Percentiles rank a stretch among this genome's conserved stretches.
Conservation (phyloP, 2,113 vertebrate genomes). For the Dasyurus viverrinus region DNA sequence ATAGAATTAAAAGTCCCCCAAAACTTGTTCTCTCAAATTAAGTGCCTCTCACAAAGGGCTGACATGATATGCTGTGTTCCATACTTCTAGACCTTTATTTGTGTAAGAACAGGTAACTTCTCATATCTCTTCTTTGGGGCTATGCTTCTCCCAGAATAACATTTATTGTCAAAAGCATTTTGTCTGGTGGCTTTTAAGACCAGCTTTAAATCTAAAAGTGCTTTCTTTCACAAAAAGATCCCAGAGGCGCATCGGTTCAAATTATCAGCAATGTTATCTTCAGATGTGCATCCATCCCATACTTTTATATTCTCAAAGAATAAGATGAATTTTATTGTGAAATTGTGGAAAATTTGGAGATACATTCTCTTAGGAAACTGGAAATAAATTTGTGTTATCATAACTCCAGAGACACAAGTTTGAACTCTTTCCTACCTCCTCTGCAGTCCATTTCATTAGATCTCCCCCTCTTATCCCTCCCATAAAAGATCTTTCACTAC, state of each 20-base stretch:
- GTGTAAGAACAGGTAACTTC: not conserved
- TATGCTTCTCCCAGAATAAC: not conserved
- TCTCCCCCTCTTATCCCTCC: too few relatives aligned
- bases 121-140: not conserved
- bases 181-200: not conserved
- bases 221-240: not conserved
- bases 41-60: not conserved
- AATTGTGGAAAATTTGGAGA: not conserved
- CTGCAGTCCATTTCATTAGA: not conserved
- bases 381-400: not conserved
- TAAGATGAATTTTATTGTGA: not conserved
- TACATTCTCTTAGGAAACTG: not conserved
- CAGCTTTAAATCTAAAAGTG: not conserved
- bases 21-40: not conserved
- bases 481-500: not conserved
- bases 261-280: not conserved
- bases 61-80: not conserved
- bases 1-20: not conserved
- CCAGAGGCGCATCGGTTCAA: not conserved
- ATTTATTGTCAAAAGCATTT: not conserved
- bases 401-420: not conserved
- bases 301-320: not conserved
- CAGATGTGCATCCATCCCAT: not conserved
- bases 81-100: not conserved
- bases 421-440: not conserved